A percentile compares a stretch with the other conserved stretches of the same genome.
These are phyloP conservation scores for Chionodraco myersi DNA, from an alignment of 2,113 vertebrate genomes.

Conservation along the genomic window DNA sequence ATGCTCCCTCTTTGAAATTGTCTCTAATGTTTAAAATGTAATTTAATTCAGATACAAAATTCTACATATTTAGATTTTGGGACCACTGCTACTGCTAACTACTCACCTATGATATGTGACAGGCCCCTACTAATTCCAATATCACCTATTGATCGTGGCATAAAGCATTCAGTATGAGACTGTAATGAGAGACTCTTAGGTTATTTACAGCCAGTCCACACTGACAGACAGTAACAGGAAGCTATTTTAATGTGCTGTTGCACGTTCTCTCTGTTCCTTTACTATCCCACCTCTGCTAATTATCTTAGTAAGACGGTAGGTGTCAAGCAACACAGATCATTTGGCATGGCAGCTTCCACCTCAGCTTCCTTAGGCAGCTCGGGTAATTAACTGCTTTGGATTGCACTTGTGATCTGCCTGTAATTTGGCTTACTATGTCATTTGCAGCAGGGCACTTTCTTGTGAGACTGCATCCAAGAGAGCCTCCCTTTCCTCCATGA, in stretches of 20 bases:
- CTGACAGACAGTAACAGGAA: conserved; percentile 13
- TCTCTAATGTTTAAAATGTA: not conserved
- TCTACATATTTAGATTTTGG: not conserved
- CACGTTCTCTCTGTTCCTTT: not conserved
- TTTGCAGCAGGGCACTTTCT: conserved; percentile 3
- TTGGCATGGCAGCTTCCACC: conserved; percentile 21
- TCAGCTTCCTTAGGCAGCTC: conserved; percentile 33
- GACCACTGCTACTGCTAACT: not conserved
- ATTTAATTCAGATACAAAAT: not conserved
- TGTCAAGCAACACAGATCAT: conserved; percentile 36
- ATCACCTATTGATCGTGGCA: conserved; percentile 15
- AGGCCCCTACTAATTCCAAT: not conserved
- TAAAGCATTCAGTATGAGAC: conserved; percentile 1
- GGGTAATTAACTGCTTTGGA: conserved; percentile 49
- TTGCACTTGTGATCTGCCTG: conserved; percentile 36
- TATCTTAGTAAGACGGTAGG: conserved; percentile 31
- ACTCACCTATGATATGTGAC: not conserved
- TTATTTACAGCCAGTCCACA: conserved; percentile 5
- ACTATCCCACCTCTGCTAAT: conserved; percentile 12
- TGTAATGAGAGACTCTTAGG: conserved; percentile 12
- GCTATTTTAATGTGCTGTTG: conserved; percentile 8
- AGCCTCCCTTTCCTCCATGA: not conserved
- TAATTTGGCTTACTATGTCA: conserved; percentile 7
- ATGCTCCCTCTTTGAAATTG: conserved; percentile 1
- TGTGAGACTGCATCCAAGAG: not conserved